These are phyloP conservation scores for Cyprinodon tularosa DNA, from an alignment of 2,113 vertebrate species.

Conservation along the genomic window DNA sequence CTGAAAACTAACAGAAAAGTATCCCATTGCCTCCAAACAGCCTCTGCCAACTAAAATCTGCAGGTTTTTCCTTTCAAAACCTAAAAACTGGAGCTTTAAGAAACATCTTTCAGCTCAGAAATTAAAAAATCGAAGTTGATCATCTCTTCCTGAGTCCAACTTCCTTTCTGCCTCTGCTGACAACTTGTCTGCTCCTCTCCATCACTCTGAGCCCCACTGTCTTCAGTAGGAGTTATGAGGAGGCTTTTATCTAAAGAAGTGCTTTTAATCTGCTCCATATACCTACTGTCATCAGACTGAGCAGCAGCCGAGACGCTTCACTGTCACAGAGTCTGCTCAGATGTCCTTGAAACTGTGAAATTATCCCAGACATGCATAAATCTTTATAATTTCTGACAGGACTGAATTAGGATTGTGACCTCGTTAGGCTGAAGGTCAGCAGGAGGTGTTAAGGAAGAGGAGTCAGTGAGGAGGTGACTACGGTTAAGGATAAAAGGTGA, in stretches of 20 bases:
- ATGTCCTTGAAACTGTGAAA: slow-evolving; percentile 41
- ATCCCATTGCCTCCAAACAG: background rate
- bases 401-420: slow-evolving; percentile 53
- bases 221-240: slow-evolving; percentile 2
- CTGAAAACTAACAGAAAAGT: background rate
- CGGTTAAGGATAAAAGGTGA: slow-evolving; percentile 1
- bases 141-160: background rate
- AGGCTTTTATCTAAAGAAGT: slow-evolving; percentile 30
- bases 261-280: slow-evolving; percentile 23
- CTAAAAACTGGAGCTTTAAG: background rate
- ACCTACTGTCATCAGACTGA: slow-evolving; percentile 2
- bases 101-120: background rate
- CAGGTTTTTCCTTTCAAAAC: background rate
- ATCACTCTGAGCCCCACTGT: slow-evolving; percentile 7
- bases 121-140: background rate
- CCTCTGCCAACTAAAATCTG: background rate
- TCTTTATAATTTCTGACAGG: slow-evolving; percentile 52
- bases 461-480: background rate
- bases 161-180: slow-evolving; percentile 11
- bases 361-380: slow-evolving; percentile 40
- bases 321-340: background rate
- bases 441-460: background rate
- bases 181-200: slow-evolving; percentile 4
- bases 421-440: slow-evolving; percentile 12
- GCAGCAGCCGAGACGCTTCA: background rate